phyloP scores from a whole-genome alignment of 2,113 vertebrate species.

The Heteronetta atricapilla region DNA sequence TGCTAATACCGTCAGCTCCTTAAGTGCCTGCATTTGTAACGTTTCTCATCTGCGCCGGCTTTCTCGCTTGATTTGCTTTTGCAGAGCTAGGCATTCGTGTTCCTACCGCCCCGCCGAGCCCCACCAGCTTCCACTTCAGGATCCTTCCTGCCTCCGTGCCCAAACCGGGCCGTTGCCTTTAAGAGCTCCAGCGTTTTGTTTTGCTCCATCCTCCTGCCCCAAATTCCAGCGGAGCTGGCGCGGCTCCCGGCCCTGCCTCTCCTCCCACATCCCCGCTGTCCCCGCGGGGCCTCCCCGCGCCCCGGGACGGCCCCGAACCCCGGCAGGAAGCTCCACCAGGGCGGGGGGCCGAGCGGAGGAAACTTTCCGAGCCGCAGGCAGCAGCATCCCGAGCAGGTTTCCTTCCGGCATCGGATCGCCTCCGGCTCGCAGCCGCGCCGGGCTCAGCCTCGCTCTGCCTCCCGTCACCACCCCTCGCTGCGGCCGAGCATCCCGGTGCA shows the following conservation, averaged over 20 bases:
- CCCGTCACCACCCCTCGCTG: too few species aligned
- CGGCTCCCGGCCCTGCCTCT: background rate
- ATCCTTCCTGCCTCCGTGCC: background rate
- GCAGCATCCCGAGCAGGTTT: slow-evolving; percentile 23
- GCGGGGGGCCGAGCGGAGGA: background rate
- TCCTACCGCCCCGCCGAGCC: background rate
- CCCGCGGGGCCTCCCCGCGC: background rate
- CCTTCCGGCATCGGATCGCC: slow-evolving; percentile 18
- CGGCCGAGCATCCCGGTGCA: background rate
- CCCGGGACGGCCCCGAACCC: background rate
- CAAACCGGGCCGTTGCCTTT: background rate
- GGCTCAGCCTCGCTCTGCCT: too few species aligned
- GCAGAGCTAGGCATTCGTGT: background rate
- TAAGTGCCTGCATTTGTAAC: background rate
- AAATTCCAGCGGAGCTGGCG: background rate
- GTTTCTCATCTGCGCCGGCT: background rate
- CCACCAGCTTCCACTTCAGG: background rate
- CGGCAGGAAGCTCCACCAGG: background rate
- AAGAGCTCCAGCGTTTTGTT: background rate
- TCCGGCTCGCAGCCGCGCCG: background rate
- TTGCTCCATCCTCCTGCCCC: slow-evolving; percentile 34
- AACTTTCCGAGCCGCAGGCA: background rate
- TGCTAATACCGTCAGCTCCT: slow-evolving; percentile 19
- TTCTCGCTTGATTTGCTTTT: background rate
- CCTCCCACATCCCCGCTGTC: background rate